phyloP scores from a whole-genome alignment of 2,888 invertebrate genomes.

The Eupithecia tripunctaria region DNA sequence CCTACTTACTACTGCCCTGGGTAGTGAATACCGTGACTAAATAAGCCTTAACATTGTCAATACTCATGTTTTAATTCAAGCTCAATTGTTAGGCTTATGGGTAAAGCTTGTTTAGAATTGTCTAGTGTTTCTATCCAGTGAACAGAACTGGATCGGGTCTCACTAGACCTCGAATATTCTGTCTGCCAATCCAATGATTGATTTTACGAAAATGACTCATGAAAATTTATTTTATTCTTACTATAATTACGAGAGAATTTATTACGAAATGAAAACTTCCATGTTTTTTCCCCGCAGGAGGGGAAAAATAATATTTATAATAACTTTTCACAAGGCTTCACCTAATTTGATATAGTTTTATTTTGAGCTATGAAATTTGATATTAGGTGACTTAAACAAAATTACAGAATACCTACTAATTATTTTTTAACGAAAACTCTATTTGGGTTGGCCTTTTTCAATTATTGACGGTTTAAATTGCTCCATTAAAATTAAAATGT shows the following conservation, averaged over 20 bases:
- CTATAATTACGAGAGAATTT: not conserved
- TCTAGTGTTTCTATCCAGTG: not conserved
- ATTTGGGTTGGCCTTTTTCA: not conserved
- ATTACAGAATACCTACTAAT: no score
- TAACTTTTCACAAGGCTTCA: not conserved
- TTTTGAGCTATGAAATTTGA: not conserved
- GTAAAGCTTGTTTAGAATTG: constrained; percentile 7
- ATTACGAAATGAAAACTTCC: not conserved
- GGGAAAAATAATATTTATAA: not conserved
- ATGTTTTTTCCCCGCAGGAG: not conserved
- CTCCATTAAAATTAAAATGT: not conserved
- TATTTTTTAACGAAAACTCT: not conserved
- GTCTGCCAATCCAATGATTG: not conserved
- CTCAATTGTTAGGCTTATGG: constrained; percentile 62
- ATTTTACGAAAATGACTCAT: not conserved
- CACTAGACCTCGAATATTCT: not conserved
- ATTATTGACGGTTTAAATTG: not conserved
- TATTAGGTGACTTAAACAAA: not conserved
- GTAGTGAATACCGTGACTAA: not conserved
- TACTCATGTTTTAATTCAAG: constrained; percentile 73
- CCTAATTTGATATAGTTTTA: not conserved
- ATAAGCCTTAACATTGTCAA: constrained; percentile 69
- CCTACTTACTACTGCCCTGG: not conserved
- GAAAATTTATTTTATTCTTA: not conserved
- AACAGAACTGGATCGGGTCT: constrained; percentile 1